Percentiles rank a stretch among this genome's conserved stretches.
phyloP scores from a whole-genome alignment of 2,888 invertebrate species.

The Agrotis clavis region DNA sequence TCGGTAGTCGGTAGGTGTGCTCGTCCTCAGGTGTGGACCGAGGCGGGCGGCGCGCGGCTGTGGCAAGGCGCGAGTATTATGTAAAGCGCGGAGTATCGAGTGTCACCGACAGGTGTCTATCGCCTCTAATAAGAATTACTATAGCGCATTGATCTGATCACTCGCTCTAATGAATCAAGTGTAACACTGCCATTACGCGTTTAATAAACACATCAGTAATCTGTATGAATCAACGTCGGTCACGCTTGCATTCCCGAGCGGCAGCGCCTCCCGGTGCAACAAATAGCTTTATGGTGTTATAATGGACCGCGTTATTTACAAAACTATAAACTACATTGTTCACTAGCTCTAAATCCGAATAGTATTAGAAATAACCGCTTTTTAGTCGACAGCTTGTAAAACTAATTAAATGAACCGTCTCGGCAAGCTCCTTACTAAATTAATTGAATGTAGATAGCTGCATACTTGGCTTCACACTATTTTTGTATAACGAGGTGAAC shows the following conservation, averaged over 20 bases:
- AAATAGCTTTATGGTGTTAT: slow-evolving; percentile 62
- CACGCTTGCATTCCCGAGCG: slow-evolving; percentile 52
- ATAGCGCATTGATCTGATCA: slow-evolving; percentile 68
- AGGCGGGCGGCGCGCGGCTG: slow-evolving; percentile 71
- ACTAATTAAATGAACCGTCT: slow-evolving; percentile 19
- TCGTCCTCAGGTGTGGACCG: slow-evolving; percentile 69
- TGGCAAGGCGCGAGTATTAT: slow-evolving; percentile 74
- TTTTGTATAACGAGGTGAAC: slow-evolving; percentile 55
- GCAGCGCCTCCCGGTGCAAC: slow-evolving; percentile 37
- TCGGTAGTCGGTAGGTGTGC: slow-evolving; percentile 51
- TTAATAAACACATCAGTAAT: slow-evolving; percentile 62
- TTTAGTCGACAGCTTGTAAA: slow-evolving; percentile 31
- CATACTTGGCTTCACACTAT: slow-evolving; percentile 42
- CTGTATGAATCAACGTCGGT: slow-evolving; percentile 55
- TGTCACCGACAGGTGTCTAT: slow-evolving; percentile 82
- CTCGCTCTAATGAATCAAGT: slow-evolving; percentile 57
- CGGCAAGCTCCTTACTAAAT: slow-evolving; percentile 16
- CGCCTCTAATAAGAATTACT: slow-evolving; percentile 77
- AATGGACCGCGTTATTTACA: slow-evolving; percentile 56
- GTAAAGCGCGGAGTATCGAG: slow-evolving; percentile 80
- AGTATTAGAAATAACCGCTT: slow-evolving; percentile 17
- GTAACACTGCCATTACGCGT: slow-evolving; percentile 59
- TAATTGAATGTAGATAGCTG: slow-evolving; percentile 35
- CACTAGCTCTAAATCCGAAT: slow-evolving; percentile 27
- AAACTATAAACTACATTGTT: slow-evolving; percentile 55